Evolutionary conservation across 2,113 vertebrate genomes (phyloP).

Genomic region (Eudyptes chrysolophus): DNA sequence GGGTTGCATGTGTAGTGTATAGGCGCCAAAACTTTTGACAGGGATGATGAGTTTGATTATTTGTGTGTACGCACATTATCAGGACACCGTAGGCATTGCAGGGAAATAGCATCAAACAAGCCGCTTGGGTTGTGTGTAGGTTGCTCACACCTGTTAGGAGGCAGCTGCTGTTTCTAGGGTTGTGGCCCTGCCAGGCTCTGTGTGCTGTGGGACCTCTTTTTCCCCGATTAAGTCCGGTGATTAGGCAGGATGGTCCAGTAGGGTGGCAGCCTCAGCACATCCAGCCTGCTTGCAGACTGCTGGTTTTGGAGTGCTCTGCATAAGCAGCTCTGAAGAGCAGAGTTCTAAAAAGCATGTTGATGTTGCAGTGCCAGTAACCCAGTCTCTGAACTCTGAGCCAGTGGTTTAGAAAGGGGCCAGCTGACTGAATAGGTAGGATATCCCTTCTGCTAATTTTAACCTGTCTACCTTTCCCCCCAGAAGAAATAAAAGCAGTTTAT

Average conservation of each 20-base stretch:
- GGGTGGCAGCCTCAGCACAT: neutral
- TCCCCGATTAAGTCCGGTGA: neutral
- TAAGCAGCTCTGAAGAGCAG: neutral
- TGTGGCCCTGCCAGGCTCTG: neutral
- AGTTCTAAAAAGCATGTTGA: neutral
- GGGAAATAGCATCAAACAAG: neutral
- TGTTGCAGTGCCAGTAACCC: neutral
- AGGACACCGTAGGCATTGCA: neutral
- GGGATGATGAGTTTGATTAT: neutral
- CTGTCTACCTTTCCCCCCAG: neutral
- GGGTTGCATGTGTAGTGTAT: neutral
- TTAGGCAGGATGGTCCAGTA: neutral
- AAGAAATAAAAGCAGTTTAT: neutral
- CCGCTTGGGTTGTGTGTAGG: neutral
- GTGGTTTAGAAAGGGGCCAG: neutral
- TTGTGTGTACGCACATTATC: rapidly evolving
- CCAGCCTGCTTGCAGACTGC: neutral
- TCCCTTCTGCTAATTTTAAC: neutral
- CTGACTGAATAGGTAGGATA: neutral
- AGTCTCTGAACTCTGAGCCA: neutral
- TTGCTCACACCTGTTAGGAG: neutral
- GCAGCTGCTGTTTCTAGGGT: neutral
- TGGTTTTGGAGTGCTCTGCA: neutral
- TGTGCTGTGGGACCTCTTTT: neutral
- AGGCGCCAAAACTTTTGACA: neutral